These are phyloP conservation scores for Zingel zingel DNA, from an alignment of 2,113 vertebrate species.

Conservation along the genomic window DNA sequence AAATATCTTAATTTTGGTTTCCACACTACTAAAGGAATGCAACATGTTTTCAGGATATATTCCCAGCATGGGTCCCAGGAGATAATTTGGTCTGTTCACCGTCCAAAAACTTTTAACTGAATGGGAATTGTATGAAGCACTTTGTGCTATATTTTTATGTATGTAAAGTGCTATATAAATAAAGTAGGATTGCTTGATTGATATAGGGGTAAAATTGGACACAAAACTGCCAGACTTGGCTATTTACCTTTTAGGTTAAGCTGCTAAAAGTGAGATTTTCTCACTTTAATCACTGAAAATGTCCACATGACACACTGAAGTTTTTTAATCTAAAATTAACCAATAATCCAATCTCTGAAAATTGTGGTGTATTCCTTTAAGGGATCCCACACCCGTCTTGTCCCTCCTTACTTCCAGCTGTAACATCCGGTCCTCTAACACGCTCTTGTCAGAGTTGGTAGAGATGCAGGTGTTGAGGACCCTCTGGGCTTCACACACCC, in stretches of 20 bases:
- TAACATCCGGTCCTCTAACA: slow-evolving; percentile 93
- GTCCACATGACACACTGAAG: not conserved
- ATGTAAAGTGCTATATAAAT: too few species aligned
- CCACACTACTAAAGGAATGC: slow-evolving; percentile 3
- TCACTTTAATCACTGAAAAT: not conserved
- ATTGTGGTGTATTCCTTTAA: not conserved
- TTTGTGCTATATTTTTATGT: too few species aligned
- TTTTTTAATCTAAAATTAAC: not conserved
- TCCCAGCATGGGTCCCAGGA: not conserved
- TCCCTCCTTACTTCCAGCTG: slow-evolving; percentile 90
- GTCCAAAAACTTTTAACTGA: not conserved
- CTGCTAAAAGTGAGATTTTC: not conserved
- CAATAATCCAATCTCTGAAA: not conserved
- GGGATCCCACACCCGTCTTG: not conserved
- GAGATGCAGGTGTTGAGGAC: slow-evolving; percentile 90
- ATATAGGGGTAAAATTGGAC: not conserved
- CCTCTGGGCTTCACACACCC: slow-evolving; percentile 91
- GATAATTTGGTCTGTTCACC: not conserved
- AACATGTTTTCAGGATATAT: not conserved
- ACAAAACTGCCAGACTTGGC: not conserved
- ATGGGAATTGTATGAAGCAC: too few species aligned
- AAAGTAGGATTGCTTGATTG: too few species aligned
- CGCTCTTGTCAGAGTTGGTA: slow-evolving; percentile 90
- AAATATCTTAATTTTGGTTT: not conserved
- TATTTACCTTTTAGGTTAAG: not conserved